Conservation (phyloP, 2,797 vertebrate genomes). For the Acrocephalus scirpaceus region DNA sequence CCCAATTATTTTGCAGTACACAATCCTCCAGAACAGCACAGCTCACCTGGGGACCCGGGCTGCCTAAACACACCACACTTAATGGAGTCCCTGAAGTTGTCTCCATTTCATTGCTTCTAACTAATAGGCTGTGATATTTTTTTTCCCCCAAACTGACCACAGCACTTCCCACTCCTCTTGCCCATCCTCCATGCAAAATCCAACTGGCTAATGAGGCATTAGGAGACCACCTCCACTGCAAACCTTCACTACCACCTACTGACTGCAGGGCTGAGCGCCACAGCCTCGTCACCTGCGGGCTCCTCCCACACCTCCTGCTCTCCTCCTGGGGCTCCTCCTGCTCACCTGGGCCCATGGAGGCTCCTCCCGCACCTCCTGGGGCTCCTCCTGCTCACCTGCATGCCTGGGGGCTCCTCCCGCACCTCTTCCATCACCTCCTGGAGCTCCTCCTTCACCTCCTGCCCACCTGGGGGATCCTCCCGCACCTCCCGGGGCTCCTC, state of each 20-base stretch:
- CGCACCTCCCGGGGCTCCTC: neutral
- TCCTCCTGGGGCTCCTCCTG: too few relatives aligned
- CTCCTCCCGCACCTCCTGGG: neutral
- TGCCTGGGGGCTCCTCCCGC: neutral
- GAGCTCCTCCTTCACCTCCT: too few relatives aligned
- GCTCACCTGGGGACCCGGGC: conserved; percentile 85
- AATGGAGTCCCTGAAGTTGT: conserved; percentile 95
- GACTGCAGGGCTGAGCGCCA: conserved; percentile 54
- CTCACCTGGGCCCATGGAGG: neutral
- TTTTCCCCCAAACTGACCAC: conserved; percentile 82
- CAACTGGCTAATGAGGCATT: conserved; percentile 30
- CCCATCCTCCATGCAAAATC: conserved; percentile 77
- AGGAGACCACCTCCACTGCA: conserved; percentile 54
- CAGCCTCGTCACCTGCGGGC: conserved; percentile 1
- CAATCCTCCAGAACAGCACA: conserved; percentile 86
- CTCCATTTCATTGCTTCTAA: conserved; percentile 91
- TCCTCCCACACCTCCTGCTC: neutral
- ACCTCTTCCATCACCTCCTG: neutral
- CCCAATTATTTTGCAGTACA: conserved; percentile 93
- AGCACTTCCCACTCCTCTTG: conserved; percentile 78
- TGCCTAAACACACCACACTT: conserved; percentile 89
- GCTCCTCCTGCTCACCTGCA: neutral
- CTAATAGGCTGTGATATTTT: conserved; percentile 94
- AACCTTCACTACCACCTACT: conserved; percentile 60
- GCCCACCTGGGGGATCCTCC: neutral